Base-by-base conservation (phyloP, 2,888 invertebrate species). In the Catocala sponsa region DNA sequence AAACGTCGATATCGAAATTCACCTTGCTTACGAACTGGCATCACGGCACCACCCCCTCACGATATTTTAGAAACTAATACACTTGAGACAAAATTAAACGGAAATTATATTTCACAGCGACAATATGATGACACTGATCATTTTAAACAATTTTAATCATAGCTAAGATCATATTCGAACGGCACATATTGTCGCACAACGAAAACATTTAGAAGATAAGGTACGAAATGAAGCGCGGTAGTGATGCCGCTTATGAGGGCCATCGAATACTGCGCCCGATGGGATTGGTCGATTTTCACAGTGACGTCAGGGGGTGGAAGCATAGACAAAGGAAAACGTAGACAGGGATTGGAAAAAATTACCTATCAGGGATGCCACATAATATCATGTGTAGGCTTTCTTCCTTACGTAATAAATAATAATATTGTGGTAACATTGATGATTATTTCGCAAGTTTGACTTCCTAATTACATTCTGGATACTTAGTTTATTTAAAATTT, bases 11-110 rank as follows among this genome's bases (percentile, higher is more conserved):
- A 76, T 60, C 46, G 74, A 73, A 76, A 91, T 92, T 95, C 92
- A 96, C 96, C 96, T 96, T 96, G 96, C 95, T 96, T 96, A 91
- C 96, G 96, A 91, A 96, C 96, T 91, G 96, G 96, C 96, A 96
- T 96, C 93, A 92, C 94, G 94, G 89, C 89, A 90, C 92, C 93
- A 93, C 93, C 94, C 93, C 91, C 91, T 87, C 88, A 89, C 87
- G 88, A 88, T 89, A 88, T 90, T 86, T 84, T 85, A 85, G 85
- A 87, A 89, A 88, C 83, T 90, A 89, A 83, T 79, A 84, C 83
- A 87, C 81, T 85, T 80, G 80, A 75, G 76, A 79, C 66, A 86
- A 88, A 91, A 88, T 82, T 85, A 91, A 91, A 88, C 76, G 71
- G 83, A 86, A 88, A 84, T 82, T 78, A 82, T 80, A 84, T 87